Conservation (phyloP, 2,113 vertebrate genomes). For the Chamaetylas fuelleborni region DNA sequence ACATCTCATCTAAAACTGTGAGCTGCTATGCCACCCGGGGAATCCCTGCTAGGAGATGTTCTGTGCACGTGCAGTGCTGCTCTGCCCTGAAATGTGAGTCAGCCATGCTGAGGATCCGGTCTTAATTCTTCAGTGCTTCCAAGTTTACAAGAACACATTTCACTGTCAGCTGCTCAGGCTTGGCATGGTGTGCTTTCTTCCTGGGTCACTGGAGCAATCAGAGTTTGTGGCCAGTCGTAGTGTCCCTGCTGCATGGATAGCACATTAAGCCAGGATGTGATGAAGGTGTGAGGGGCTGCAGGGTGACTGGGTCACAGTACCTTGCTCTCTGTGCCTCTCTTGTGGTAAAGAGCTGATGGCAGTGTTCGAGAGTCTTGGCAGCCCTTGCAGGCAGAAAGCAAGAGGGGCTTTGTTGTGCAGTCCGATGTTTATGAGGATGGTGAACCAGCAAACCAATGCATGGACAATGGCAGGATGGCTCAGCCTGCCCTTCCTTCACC, state of each 20-base stretch:
- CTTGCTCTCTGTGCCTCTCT: neutral
- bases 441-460: neutral
- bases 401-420: neutral
- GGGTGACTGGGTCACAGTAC: neutral
- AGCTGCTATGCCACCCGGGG: neutral
- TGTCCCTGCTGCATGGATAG: accelerated
- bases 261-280: neutral
- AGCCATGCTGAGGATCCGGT: neutral
- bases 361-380: neutral
- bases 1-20: neutral
- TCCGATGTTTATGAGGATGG: neutral
- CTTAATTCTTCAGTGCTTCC: neutral
- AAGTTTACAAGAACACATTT: neutral
- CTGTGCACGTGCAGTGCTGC: neutral
- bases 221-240: neutral
- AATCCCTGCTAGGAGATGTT: neutral
- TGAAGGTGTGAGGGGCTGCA: neutral
- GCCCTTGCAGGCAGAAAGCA: neutral
- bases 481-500: neutral
- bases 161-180: neutral
- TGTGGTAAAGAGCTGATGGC: neutral
- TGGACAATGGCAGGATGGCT: neutral
- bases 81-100: neutral
- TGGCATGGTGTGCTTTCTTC: neutral
- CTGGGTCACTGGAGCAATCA: neutral